phyloP scores from a whole-genome alignment of 2,888 invertebrate genomes.

The Frankliniella fusca region DNA sequence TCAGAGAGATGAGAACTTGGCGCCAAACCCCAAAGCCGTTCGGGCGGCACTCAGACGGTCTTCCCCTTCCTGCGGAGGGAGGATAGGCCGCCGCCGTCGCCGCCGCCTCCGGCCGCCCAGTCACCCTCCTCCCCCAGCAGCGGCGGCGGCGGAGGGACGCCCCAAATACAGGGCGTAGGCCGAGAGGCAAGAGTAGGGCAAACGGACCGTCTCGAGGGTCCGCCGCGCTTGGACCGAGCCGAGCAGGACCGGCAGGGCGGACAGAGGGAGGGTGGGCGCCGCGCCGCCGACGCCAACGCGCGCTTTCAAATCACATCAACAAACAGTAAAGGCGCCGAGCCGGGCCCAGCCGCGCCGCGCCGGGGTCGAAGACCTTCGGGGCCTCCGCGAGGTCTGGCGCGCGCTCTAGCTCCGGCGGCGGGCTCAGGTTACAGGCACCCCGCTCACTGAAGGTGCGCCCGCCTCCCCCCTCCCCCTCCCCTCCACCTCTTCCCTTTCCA shows the following conservation, averaged over 20 bases:
- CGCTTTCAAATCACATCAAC: neutral
- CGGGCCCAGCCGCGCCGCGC: neutral
- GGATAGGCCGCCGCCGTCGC: neutral
- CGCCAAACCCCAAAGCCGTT: neutral
- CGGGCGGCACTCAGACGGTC: neutral
- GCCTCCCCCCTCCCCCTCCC: too few relatives aligned
- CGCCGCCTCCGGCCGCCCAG: neutral
- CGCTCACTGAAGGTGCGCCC: too few relatives aligned
- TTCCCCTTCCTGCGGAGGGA: neutral
- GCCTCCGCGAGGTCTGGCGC: too few relatives aligned
- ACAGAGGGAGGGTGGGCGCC: too few relatives aligned
- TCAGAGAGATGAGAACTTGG: neutral
- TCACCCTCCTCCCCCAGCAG: neutral
- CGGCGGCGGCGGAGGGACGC: conserved; percentile 10
- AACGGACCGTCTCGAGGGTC: neutral
- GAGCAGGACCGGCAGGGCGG: too few relatives aligned
- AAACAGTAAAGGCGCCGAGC: neutral
- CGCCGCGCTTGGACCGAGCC: neutral
- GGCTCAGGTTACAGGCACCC: too few relatives aligned
- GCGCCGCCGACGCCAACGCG: neutral
- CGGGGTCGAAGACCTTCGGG: too few relatives aligned
- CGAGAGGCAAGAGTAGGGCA: neutral
- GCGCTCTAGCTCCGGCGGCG: too few relatives aligned
- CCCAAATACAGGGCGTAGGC: conserved; percentile 5
- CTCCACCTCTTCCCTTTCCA: too few relatives aligned